Percentiles rank a stretch among this genome's conserved stretches.
phyloP scores from a whole-genome alignment of 2,113 vertebrate genomes.

The Tragelaphus buxtoni region DNA sequence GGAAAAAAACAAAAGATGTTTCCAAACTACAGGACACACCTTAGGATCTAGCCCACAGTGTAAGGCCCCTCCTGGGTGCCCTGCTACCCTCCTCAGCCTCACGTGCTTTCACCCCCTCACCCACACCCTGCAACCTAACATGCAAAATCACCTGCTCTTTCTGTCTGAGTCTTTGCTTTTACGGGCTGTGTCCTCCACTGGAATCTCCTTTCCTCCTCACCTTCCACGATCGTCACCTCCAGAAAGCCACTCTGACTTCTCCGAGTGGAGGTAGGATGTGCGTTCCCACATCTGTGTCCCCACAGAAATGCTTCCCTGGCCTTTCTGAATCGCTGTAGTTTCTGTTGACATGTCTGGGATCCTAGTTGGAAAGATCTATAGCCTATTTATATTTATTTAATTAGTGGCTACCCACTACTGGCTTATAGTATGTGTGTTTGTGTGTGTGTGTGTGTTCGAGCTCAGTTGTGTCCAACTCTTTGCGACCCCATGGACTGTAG shows the following conservation, averaged over 20 bases:
- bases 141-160: background rate
- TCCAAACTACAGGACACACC: background rate
- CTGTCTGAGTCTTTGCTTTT: background rate
- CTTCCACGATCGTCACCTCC: background rate
- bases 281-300: background rate
- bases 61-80: no score
- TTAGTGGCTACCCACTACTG: background rate
- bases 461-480: background rate
- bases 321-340: background rate
- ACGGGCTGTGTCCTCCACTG: fast-evolving
- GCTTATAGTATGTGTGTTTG: background rate
- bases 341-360: background rate
- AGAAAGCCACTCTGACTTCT: background rate
- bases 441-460: background rate
- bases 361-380: background rate
- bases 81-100: background rate
- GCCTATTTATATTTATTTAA: background rate
- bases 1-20: background rate
- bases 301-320: background rate
- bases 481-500: background rate
- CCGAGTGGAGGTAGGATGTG: no score
- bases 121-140: fast-evolving
- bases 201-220: background rate
- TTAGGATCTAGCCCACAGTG: background rate
- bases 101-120: background rate